Evolutionary conservation across 2,797 vertebrate species (phyloP), one percentile per base, ranked within the genome.

Genomic region (Melanogrammus aeglefinus): DNA sequence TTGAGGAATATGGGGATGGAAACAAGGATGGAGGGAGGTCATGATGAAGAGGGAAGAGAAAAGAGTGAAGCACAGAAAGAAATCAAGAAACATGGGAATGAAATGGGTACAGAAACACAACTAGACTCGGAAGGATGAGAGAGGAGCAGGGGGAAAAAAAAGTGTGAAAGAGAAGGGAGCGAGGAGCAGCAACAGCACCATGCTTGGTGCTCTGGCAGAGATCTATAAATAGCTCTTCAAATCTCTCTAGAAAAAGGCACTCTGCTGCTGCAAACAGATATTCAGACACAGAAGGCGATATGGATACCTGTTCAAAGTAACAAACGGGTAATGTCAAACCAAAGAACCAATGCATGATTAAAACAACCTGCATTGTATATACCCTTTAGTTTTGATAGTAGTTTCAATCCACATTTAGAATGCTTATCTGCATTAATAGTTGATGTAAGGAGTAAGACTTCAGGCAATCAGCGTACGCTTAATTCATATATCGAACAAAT

Each of bases 171-270:
- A 66, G 76, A 78, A 39, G 66, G 86, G 86, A 85, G 84, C 88
- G 84, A 82, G 87, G 84, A 87, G 93, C 90, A 86, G 91, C 90
- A 94, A 86, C 90, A 92, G 88, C 89, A 94, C 91, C 91, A 93
- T 90, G 93, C 93, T 91, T 86, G 84, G 90, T 92, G 93, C 91
- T 94, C 85, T 93, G 93, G 94, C 94, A 92, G 80, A 91, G 74
- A 84, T 86, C 94, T 96, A 96, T 95, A 97, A 97, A 97, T 96
- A 97, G 96, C 94, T 86, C 88, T 92, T 94, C 89, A 93, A 94
- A 93, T 94, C 93, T 93, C 93, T 88, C 91, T 93, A 92, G 90
- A 92, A 94, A 93, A 92, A 92, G 86, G 79, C 89, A 91, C 91
- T 91, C 87, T 92, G 90, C 88, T 86, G 86, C 84, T 94, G 92